A percentile compares a stretch with the other conserved stretches of the same genome.
phyloP scores from a whole-genome alignment of 2,113 vertebrate genomes.

The Leptodactylus fuscus region DNA sequence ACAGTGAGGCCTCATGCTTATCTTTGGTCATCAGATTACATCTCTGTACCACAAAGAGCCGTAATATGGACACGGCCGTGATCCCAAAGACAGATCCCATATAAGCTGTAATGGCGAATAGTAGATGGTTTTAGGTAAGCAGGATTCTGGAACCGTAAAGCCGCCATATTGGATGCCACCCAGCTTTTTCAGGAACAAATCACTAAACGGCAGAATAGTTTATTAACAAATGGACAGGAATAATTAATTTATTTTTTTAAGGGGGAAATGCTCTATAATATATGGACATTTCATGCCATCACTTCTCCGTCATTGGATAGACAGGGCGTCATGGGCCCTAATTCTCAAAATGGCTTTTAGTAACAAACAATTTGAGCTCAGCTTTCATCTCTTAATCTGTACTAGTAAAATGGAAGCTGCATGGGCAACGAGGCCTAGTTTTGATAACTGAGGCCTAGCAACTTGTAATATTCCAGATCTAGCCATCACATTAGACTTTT shows the following conservation, averaged over 20 bases:
- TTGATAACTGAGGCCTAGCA: not conserved
- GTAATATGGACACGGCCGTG: no score
- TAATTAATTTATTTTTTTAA: not conserved
- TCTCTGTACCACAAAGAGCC: no score
- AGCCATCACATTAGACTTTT: not conserved
- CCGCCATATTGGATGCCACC: not conserved
- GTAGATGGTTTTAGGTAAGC: not conserved
- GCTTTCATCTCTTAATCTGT: not conserved
- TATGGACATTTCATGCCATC: not conserved
- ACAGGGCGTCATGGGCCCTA: not conserved
- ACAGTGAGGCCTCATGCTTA: no score
- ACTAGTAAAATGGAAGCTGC: not conserved
- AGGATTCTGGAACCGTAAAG: not conserved
- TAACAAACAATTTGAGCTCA: not conserved
- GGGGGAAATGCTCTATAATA: not conserved
- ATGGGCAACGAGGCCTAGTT: not conserved
- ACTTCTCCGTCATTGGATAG: not conserved
- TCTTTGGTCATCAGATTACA: no score
- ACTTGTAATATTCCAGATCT: not conserved
- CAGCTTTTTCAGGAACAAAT: not conserved
- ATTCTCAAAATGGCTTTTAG: no score
- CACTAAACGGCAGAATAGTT: not conserved
- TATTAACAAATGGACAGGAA: not conserved
- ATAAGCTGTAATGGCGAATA: not conserved
- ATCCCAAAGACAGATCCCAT: no score